Evolutionary conservation across 1,140 invertebrate genomes (phyloP).

Genomic region (Phthorimaea operculella): DNA sequence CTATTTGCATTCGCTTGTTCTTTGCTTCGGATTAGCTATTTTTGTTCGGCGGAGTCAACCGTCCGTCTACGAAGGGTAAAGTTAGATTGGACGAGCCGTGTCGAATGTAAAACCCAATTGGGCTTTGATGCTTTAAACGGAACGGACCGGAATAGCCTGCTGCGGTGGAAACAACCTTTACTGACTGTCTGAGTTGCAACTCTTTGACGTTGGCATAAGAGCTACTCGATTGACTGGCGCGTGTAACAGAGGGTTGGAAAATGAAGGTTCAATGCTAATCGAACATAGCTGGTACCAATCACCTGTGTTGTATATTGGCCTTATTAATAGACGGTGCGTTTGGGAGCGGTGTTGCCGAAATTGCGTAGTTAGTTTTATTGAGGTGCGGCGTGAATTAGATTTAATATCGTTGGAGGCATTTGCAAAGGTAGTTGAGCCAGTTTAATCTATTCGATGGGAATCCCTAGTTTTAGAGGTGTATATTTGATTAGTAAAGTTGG

Average conservation of each 20-base stretch:
- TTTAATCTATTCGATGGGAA: background rate
- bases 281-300: constrained; percentile 51
- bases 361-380: background rate
- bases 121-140: constrained; percentile 54
- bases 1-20: background rate
- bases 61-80: constrained; percentile 10
- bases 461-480: too few relatives aligned
- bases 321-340: constrained; percentile 43
- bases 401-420: background rate
- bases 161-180: background rate
- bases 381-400: background rate
- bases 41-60: background rate
- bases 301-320: constrained; percentile 49
- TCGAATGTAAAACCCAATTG: constrained; percentile 33
- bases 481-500: too few relatives aligned
- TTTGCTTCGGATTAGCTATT: background rate
- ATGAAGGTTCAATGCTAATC: constrained; percentile 42
- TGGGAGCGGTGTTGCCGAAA: constrained; percentile 1
- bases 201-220: background rate
- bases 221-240: background rate
- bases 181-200: constrained; percentile 24
- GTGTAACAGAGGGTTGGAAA: constrained; percentile 14
- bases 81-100: constrained; percentile 49
- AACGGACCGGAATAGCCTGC: constrained; percentile 33
- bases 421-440: background rate